Conservation (phyloP, 2,888 invertebrate species). For the Dryococelus australis region DNA sequence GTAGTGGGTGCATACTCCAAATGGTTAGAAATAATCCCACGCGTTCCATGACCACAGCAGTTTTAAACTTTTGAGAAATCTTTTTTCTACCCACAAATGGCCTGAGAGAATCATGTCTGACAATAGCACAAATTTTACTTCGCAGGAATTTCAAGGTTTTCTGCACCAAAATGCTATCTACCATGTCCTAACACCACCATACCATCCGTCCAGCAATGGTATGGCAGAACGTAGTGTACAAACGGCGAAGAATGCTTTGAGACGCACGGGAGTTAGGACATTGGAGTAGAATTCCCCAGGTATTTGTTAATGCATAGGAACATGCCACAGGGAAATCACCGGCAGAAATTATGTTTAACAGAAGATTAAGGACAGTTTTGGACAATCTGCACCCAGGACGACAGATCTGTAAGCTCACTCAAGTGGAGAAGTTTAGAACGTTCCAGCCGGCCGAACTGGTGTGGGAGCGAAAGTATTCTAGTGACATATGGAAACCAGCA, state of each 20-base stretch:
- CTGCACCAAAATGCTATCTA: neutral
- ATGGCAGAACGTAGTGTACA: too few species aligned
- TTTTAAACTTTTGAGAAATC: neutral
- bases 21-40: neutral
- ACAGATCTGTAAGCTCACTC: neutral
- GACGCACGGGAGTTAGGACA: neutral
- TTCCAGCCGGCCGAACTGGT: too few species aligned
- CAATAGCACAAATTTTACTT: neutral
- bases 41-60: neutral
- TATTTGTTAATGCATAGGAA: too few species aligned
- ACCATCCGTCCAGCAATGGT: too few species aligned
- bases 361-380: neutral
- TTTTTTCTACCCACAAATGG: neutral
- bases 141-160: neutral
- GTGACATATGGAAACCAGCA: too few species aligned
- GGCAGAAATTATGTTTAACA: neutral
- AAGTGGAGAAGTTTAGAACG: neutral
- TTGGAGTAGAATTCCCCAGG: neutral
- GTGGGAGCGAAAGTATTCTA: too few species aligned
- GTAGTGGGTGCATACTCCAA: neutral
- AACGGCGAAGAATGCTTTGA: neutral
- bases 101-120: neutral
- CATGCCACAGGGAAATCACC: neutral
- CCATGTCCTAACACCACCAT: too few species aligned
- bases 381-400: neutral